A percentile compares a stretch with the other conserved stretches of the same genome.
Evolutionary conservation across 2,113 vertebrate genomes (phyloP).

Genomic region (Pelvicachromis taeniatus): DNA sequence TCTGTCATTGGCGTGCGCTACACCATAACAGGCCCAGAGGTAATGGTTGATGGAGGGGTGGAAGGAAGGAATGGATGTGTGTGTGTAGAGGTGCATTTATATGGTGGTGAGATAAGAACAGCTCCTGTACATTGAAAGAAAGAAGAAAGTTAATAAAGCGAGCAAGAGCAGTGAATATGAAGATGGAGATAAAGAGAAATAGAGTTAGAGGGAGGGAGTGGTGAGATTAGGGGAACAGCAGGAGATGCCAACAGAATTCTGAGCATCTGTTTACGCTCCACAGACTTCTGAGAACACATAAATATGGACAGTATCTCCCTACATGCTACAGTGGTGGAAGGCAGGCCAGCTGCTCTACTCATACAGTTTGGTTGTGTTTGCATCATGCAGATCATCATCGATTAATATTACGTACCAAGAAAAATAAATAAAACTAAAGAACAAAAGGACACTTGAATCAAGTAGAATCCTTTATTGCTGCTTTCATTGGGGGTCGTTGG

Average conservation of each 20-base stretch:
- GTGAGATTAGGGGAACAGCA: constrained; percentile 11
- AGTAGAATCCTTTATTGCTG: background rate
- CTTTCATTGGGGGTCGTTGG: background rate
- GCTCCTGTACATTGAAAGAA: constrained; percentile 8
- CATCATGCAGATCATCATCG: background rate
- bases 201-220: background rate
- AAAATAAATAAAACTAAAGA: background rate
- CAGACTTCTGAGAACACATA: constrained; percentile 3
- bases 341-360: constrained; percentile 6
- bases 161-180: constrained; percentile 1
- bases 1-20: constrained; percentile 56
- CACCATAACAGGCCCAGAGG: constrained; percentile 59
- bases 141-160: background rate
- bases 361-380: background rate
- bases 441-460: background rate
- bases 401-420: background rate
- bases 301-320: background rate
- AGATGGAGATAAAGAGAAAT: background rate
- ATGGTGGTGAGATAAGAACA: constrained; percentile 28
- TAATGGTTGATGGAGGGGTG: background rate
- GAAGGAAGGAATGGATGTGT: background rate
- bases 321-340: background rate
- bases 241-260: constrained; percentile 37
- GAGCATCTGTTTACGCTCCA: constrained; percentile 48
- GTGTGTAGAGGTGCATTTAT: background rate